Evolutionary conservation across 2,797 vertebrate species (phyloP), one percentile per base, ranked within the genome.

Genomic region (Bryconaethiops microstoma): DNA sequence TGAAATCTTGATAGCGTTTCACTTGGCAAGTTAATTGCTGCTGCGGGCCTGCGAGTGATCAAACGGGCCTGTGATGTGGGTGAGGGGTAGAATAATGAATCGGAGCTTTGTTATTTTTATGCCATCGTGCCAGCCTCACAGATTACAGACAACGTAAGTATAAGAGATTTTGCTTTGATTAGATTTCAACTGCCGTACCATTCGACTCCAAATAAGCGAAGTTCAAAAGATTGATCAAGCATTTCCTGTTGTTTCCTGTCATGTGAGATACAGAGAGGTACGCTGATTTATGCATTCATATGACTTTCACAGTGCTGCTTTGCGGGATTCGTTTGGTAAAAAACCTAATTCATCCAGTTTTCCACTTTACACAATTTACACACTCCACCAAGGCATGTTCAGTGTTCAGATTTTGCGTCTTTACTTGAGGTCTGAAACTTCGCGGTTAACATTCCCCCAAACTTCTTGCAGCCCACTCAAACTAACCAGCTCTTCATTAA

Each of bases 21-120:
- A 82, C 77, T 81, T 64, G 65, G 40, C 17, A 48, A 74, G 55
- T 74, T 78, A 84, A 84, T 79, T 78, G 82, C 57, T 74, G 73
- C 77, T 83, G 35, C 1, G 48, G 74, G 80, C 74, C 54, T 71
- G n/a, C 19, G 54, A 76, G 73, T 70, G 57, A 84, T 76, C 73
- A 81, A 70, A 81, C 64, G 23, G 79, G 59, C 64, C 54, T 76
- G 72, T 70, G 74, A 70, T 77, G 65, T 77, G 80, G 59, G 55
- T 42, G 67, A n/a, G 16, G 39, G 74, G 54, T 40, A 17, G 57
- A 35, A 50, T 65, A 76, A 82, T 63, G 45, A 80, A 68, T 52
- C 60, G 23, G 35, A 35, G 17, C 50, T 52, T 55, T 76, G 63
- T 79, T 82, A 60, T 81, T 77, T 60, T 65, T 39, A 48, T 35